Percentiles rank a stretch among this genome's conserved stretches.
Conservation (phyloP, 2,113 vertebrate genomes). For the Tyrannus savana region DNA sequence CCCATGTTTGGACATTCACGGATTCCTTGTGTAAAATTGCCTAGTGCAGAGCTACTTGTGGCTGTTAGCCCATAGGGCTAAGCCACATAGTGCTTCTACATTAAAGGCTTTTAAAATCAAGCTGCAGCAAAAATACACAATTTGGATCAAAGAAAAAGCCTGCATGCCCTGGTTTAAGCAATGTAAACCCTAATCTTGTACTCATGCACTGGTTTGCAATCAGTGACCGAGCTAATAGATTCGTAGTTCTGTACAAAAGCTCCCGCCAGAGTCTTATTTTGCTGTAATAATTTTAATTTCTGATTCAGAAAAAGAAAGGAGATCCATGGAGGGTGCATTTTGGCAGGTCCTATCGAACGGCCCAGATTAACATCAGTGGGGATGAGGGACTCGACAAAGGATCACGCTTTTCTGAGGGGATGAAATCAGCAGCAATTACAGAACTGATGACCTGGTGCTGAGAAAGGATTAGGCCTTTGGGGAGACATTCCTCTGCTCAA, state of each 20-base stretch:
- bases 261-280: neutral
- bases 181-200: neutral
- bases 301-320: neutral
- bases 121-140: neutral
- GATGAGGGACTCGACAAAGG: rapidly evolving
- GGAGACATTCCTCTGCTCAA: neutral
- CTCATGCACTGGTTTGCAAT: rapidly evolving
- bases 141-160: neutral
- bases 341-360: neutral
- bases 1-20: neutral
- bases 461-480: neutral
- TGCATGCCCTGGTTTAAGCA: neutral
- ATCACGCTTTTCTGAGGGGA: neutral
- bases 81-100: neutral
- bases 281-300: neutral
- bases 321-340: neutral
- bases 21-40: neutral
- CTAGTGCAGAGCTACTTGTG: neutral
- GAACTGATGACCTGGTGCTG: neutral
- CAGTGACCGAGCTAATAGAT: neutral
- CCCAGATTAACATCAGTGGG: neutral
- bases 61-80: neutral
- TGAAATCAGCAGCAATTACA: neutral
- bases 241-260: neutral
- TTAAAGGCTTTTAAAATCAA: neutral